Conservation (phyloP, 1,140 invertebrate genomes). For the Melipona quadrifasciata region DNA sequence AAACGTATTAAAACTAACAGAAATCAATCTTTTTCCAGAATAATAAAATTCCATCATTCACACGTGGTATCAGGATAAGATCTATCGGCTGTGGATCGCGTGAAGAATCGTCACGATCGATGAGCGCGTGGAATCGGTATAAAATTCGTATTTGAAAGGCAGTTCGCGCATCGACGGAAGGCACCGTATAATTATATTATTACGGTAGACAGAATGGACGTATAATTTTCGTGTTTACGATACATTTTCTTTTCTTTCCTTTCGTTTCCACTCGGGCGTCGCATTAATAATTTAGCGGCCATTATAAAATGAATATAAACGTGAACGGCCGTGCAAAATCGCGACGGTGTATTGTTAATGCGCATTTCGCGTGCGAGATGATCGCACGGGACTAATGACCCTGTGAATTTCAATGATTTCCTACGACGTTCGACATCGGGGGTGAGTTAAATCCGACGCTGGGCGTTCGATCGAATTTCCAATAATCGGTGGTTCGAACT, state of each 20-base stretch:
- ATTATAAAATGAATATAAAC: conserved; percentile 54
- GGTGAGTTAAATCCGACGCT: conserved; percentile 12
- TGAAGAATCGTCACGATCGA: conserved; percentile 33
- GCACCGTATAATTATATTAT: conserved; percentile 46
- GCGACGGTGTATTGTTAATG: conserved; percentile 19
- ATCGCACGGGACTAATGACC: conserved; percentile 28
- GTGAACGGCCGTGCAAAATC: conserved; percentile 6
- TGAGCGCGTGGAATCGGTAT: conserved; percentile 16
- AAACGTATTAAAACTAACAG: no score
- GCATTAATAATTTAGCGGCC: conserved; percentile 45
- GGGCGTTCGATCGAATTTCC: conserved; percentile 15
- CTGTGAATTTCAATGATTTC: conserved; percentile 39
- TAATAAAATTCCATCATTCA: no score
- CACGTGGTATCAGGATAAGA: no score
- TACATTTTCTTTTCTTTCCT: neutral
- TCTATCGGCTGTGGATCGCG: neutral
- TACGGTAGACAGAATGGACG: conserved; percentile 3
- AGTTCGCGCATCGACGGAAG: conserved; percentile 13
- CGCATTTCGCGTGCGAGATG: conserved; percentile 29
- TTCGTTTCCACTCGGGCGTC: conserved; percentile 2
- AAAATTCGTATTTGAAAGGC: conserved; percentile 5
- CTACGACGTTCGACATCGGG: conserved; percentile 1
- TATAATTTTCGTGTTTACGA: conserved; percentile 46
- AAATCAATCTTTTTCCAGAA: no score
- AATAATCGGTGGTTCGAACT: conserved; percentile 3